Evolutionary conservation across 2,797 vertebrate species (phyloP).

Genomic region (Chiroxiphia lanceolata): DNA sequence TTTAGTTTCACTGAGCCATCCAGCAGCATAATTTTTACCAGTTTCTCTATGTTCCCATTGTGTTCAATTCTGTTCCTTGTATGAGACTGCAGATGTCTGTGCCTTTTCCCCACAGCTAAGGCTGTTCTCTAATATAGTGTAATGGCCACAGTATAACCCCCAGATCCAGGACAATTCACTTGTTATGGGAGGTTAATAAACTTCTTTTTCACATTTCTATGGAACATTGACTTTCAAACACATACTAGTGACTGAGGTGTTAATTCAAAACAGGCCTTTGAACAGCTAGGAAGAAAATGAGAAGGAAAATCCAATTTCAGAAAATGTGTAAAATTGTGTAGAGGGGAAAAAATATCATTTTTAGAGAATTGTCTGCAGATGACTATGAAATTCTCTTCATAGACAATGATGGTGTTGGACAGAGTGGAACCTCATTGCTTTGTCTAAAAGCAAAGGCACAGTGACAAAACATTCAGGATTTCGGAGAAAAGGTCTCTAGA

Average conservation of each 20-base stretch:
- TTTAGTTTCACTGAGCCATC: constrained; percentile 59
- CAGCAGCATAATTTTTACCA: constrained; percentile 50
- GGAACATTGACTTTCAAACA: constrained; percentile 65
- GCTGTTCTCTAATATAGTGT: constrained; percentile 29
- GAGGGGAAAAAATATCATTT: not conserved
- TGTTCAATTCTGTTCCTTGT: constrained; percentile 50
- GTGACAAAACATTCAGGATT: not conserved
- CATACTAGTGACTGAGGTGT: not conserved
- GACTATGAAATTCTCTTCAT: not conserved
- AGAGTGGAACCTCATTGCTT: not conserved
- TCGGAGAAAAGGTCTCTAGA: not conserved
- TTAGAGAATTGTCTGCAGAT: not conserved
- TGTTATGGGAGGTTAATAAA: constrained; percentile 48
- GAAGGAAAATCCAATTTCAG: constrained; percentile 25
- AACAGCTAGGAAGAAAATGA: constrained; percentile 22
- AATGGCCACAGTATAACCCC: constrained; percentile 24
- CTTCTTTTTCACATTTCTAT: constrained; percentile 31
- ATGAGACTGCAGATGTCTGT: constrained; percentile 53
- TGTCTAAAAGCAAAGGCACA: fast-evolving
- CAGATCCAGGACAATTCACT: constrained; percentile 39
- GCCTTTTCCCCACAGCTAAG: constrained; percentile 55
- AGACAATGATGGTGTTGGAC: not conserved
- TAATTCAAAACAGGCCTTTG: not conserved
- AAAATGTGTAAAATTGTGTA: not conserved
- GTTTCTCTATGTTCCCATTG: constrained; percentile 44